A percentile compares a stretch with the other conserved stretches of the same genome.
These are phyloP conservation scores for Streptopelia turtur DNA, from an alignment of 2,797 vertebrate genomes.

Conservation along the genomic window DNA sequence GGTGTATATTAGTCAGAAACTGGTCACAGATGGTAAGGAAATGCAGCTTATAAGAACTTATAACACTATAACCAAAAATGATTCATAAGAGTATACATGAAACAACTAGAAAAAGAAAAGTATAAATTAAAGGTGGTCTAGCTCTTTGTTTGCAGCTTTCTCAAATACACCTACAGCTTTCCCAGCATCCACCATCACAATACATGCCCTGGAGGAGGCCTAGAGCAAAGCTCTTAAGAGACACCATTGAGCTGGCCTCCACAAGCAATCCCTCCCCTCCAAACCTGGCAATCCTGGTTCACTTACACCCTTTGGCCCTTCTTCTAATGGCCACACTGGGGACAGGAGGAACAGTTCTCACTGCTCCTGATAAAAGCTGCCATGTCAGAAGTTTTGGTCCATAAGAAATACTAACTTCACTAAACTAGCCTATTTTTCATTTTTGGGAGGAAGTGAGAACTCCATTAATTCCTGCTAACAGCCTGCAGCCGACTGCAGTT, in stretches of 20 bases:
- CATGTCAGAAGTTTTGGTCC: neutral
- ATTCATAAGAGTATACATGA: neutral
- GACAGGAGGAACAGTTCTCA: neutral
- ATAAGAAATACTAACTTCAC: neutral
- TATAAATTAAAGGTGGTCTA: neutral
- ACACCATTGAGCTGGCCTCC: neutral
- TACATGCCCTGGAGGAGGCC: neutral
- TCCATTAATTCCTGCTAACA: neutral
- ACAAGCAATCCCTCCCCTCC: neutral
- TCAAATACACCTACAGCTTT: neutral
- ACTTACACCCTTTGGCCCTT: neutral
- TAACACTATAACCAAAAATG: no score
- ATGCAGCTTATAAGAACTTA: neutral
- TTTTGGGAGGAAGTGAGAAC: neutral
- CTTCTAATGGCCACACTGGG: neutral
- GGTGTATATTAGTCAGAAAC: constrained; percentile 23
- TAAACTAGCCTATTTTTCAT: neutral
- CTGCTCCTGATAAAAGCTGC: accelerated
- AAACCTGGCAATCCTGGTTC: neutral
- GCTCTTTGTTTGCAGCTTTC: neutral
- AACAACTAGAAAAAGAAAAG: neutral
- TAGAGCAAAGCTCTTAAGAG: neutral
- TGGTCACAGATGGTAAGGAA: neutral
- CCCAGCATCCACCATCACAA: neutral
- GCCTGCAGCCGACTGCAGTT: neutral